Evolutionary conservation across 2,888 invertebrate genomes (phyloP).

Genomic region (Ryuthela nishihirai): DNA sequence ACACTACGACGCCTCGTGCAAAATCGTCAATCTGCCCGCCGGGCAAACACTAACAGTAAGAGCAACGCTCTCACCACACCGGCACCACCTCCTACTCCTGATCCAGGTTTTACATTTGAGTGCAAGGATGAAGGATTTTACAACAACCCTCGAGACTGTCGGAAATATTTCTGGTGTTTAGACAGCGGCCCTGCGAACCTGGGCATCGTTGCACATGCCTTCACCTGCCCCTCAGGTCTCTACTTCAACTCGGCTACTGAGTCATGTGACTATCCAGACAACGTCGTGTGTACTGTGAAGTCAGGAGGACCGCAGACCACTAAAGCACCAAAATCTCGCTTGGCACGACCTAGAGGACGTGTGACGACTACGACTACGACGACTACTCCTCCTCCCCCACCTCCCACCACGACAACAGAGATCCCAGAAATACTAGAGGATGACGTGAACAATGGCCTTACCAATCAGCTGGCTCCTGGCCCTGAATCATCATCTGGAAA

Average conservation of each 20-base stretch:
- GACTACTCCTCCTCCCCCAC: constrained; percentile 37
- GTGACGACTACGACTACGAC: constrained; percentile 39
- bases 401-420: constrained; percentile 27
- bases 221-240: constrained; percentile 86
- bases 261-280: constrained; percentile 86
- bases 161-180: constrained; percentile 92
- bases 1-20: constrained; percentile 28
- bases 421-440: background rate
- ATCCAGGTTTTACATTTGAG: constrained; percentile 74
- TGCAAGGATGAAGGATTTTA: constrained; percentile 91
- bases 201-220: constrained; percentile 86
- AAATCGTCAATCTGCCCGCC: constrained; percentile 24
- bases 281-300: constrained; percentile 58
- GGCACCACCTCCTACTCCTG: constrained; percentile 83
- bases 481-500: too few relatives aligned
- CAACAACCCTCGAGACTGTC: constrained; percentile 85
- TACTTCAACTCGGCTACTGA: constrained; percentile 88
- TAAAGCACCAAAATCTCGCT: constrained; percentile 3
- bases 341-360: constrained; percentile 1
- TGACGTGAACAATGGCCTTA: constrained; percentile 18
- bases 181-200: constrained; percentile 72
- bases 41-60: constrained; percentile 7
- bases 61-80: constrained; percentile 58
- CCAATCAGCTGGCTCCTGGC: background rate
- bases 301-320: constrained; percentile 12